Base-by-base conservation (phyloP, 2,113 vertebrate genomes). In the Myrmecobius fasciatus region DNA sequence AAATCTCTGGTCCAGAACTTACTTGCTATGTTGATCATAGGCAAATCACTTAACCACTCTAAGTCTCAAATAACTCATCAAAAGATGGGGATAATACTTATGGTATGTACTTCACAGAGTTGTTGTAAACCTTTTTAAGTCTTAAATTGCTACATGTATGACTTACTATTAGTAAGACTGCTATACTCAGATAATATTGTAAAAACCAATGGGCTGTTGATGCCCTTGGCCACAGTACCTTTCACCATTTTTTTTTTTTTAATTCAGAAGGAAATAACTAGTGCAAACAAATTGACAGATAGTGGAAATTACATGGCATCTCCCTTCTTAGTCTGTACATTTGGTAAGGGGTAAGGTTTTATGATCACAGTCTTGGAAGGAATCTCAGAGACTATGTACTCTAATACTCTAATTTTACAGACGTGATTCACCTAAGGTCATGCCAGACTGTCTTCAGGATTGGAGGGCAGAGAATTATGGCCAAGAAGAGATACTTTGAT, bases 1-100 rank as follows among this genome's bases (percentile, higher is more conserved):
- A 17, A 8, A 47, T 31, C 2, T 53, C 24, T 26, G 67, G 20
- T 28, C 25, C 1, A 1, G 28, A 67, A 67, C 11, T 0, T 0
- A 49, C 88, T 52, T 48, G 93, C 53, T 3, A 0, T 12, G 51
- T 51, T 83, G 88, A 52, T 88, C 43, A 3, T 0, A 0, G 26
- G 36, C 1, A 14, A 53, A 28, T 43, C 47, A 8, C 0, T 6
- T 46, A 8, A 7, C 0, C 1, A 26, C 53, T 3, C 46, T 28
- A 26, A 6, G 31, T 11, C 49, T 25, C 1, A 0, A 0, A 24
- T 52, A 48, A 52, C 94, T 95, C 67, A n/a, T 95, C 94, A 22
- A 2, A 36, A 96, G 46, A 26, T 6, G 20, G 0, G 5, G 8
- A 83, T 83, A 83, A 83, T 83, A 83, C 0, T 83, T 83, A 43